These are phyloP conservation scores for Drosophila hamatofila DNA, from an alignment of 2,888 invertebrate species.

Conservation along the genomic window DNA sequence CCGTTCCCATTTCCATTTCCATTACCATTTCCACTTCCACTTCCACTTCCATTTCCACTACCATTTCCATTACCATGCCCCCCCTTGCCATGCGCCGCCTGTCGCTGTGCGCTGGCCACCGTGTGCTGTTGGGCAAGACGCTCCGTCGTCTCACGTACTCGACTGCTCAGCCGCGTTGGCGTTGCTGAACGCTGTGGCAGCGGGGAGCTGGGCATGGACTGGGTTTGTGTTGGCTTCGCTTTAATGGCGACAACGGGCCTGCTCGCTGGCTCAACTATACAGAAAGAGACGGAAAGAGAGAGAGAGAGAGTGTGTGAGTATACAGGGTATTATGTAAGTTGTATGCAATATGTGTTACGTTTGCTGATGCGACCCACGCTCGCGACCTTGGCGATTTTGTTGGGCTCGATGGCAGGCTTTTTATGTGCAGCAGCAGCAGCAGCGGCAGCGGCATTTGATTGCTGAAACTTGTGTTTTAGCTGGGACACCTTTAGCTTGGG, in stretches of 20 bases:
- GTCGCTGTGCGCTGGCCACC: conserved; percentile 67
- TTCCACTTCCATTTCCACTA: conserved; percentile 12
- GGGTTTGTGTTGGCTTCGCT: conserved; percentile 68
- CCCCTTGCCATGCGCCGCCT: conserved; percentile 20
- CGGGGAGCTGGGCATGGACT: conserved; percentile 85
- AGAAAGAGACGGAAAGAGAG: conserved; percentile 1
- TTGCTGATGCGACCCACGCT: conserved; percentile 57
- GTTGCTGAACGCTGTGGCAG: conserved; percentile 78
- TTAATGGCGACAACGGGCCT: conserved; percentile 49
- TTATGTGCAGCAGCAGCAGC: conserved; percentile 28
- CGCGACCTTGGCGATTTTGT: conserved; percentile 59
- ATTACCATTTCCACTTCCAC: conserved; percentile 17
- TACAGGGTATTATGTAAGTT: conserved; percentile 6
- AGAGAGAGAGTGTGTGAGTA: conserved; percentile 1
- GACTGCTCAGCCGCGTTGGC: conserved; percentile 85
- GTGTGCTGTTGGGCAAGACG: conserved; percentile 84
- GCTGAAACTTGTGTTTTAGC: conserved; percentile 83
- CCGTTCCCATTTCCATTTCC: conserved; percentile 19
- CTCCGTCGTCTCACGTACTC: conserved; percentile 85
- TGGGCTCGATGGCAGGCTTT: conserved; percentile 44
- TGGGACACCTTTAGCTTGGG: conserved; percentile 84
- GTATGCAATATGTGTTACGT: conserved; percentile 50
- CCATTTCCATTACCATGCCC: conserved; percentile 16
- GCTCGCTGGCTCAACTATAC: conserved; percentile 24
- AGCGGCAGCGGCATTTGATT: conserved; percentile 43